Evolutionary conservation across 2,113 vertebrate genomes (phyloP), one percentile per base, ranked within the genome.

Genomic region (Martes martes): DNA sequence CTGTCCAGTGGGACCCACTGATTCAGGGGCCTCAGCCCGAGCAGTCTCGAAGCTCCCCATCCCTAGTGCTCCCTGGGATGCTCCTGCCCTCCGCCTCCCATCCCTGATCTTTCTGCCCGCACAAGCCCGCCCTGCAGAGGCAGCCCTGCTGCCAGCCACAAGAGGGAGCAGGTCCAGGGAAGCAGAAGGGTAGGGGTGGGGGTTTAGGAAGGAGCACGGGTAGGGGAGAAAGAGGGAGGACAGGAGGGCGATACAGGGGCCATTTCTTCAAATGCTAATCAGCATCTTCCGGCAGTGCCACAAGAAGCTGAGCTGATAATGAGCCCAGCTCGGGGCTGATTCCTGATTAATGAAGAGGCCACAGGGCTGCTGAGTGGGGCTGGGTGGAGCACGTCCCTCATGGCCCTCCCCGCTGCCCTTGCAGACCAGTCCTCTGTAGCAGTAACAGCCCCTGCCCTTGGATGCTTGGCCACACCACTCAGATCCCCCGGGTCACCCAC

Each of bases 301-400:
- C 1, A 76, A 97, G 97, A 93, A 94, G 97, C 97, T 90, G 96
- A 94, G 97, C 87, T 95, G 97, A 98, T 98, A 98, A 98, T 98
- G 97, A 98, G 97, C 97, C 96, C 97, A 96, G 97, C 96, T 98
- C 97, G 16, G 96, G 97, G 97, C 95, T 98, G 98, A 98, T 98
- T 98, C 96, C 94, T 98, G 97, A 98, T 98, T 98, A 98, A 98
- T 97, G 97, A 98, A 98, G 98, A 98, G 97, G 97, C 97, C 94
- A 94, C 93, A 6, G 97, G 97, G 94, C 96, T 95, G 94, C 97
- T 76, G 97, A 97, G 97, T 81, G 97, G 97, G 98, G 55, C 93
- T 7, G 55, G 95, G 95, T 94, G 95, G 97, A 94, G 97, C 94
- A 18, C 4, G 28, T 94, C 73, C 92, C 96, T 96, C 78, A 7